phyloP scores from a whole-genome alignment of 2,888 invertebrate genomes.

The Ptilodon capucinus region DNA sequence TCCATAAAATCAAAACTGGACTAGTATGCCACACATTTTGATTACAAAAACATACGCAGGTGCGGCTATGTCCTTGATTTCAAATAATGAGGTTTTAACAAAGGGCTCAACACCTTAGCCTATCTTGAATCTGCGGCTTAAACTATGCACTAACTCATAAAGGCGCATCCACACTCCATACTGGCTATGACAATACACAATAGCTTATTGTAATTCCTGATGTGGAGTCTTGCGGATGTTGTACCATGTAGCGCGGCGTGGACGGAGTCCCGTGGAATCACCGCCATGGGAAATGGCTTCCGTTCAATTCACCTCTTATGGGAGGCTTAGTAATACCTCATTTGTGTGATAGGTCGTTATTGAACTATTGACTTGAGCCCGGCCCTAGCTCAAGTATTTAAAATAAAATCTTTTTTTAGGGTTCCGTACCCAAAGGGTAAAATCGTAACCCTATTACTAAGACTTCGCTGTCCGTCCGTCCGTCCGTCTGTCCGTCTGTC shows the following conservation, averaged over 20 bases:
- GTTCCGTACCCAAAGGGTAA: too few species aligned
- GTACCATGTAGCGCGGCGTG: constrained; percentile 46
- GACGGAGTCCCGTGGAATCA: constrained; percentile 22
- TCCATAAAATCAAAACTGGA: neutral
- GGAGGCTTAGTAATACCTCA: neutral
- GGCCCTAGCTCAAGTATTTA: too few species aligned
- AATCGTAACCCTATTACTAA: too few species aligned
- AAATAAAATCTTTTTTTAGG: too few species aligned
- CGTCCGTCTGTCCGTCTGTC: too few species aligned
- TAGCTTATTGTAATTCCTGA: constrained; percentile 69
- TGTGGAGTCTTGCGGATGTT: constrained; percentile 60
- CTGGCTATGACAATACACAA: constrained; percentile 35
- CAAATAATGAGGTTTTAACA: constrained; percentile 5
- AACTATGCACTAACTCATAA: constrained; percentile 19
- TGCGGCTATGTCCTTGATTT: neutral
- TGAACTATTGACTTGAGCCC: too few species aligned
- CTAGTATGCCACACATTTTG: neutral
- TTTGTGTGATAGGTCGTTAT: neutral
- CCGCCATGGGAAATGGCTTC: constrained; percentile 25
- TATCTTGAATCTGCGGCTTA: constrained; percentile 20
- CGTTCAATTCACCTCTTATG: constrained; percentile 9
- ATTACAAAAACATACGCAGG: neutral
- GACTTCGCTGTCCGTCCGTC: too few species aligned
- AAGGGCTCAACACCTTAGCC: constrained; percentile 10
- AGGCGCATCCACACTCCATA: constrained; percentile 34